Percentiles rank a stretch among this genome's conserved stretches.
These are phyloP conservation scores for Actinemys pallida DNA, from an alignment of 2,113 vertebrate genomes.

Conservation along the genomic window DNA sequence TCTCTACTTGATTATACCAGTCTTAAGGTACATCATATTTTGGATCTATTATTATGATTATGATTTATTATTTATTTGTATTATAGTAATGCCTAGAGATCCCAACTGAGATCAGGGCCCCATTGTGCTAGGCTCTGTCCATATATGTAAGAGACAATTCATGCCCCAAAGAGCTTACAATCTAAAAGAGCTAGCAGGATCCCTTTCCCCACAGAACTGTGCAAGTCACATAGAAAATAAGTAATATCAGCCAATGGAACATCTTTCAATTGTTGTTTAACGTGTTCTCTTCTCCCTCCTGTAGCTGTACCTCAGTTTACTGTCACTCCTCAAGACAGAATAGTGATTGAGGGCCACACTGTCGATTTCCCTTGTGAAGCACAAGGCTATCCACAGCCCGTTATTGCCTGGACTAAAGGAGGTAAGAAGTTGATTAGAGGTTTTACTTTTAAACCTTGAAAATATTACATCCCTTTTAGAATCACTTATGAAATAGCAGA, in stretches of 20 bases:
- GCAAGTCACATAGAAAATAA: not conserved
- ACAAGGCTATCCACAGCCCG: slow-evolving; percentile 90
- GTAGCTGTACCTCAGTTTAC: slow-evolving; percentile 94
- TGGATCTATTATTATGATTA: not conserved
- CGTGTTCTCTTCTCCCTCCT: not conserved
- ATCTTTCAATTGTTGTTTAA: not conserved
- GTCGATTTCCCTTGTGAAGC: slow-evolving; percentile 97
- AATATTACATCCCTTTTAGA: not conserved
- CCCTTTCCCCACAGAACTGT: not conserved
- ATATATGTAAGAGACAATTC: not conserved
- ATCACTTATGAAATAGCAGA: not conserved
- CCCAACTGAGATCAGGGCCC: not conserved
- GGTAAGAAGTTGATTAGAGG: slow-evolving; percentile 76
- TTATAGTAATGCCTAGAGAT: not conserved
- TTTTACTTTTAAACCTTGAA: not conserved
- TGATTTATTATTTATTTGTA: not conserved
- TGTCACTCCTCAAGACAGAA: slow-evolving; percentile 91
- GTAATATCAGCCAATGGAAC: rapidly evolving
- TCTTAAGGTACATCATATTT: not conserved
- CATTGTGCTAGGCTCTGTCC: not conserved
- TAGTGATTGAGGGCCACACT: slow-evolving; percentile 90
- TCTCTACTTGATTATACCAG: not conserved
- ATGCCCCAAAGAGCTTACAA: rapidly evolving
- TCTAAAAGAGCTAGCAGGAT: not conserved
- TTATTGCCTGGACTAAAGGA: slow-evolving; percentile 97